Conservation (phyloP, 2,888 invertebrate genomes). For the Lepidocyrtoides sp. region DNA sequence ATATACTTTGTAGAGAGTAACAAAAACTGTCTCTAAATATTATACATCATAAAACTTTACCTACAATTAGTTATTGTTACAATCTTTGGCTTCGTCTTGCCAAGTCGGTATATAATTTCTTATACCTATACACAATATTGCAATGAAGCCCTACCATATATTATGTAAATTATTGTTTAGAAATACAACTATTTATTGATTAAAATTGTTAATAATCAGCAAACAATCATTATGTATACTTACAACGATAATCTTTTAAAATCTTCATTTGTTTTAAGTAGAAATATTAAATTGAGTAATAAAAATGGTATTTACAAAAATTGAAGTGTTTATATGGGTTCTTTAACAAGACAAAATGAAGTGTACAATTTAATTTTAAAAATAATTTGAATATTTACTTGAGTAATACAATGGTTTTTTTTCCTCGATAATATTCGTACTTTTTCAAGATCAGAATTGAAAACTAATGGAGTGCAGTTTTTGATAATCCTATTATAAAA, state of each 20-base stretch:
- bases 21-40: conserved; percentile 50
- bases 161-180: neutral
- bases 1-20: conserved; percentile 1
- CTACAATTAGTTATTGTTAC: conserved; percentile 82
- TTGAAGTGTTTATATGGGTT: neutral
- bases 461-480: neutral
- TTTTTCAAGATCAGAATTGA: neutral
- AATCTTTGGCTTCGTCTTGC: conserved; percentile 85
- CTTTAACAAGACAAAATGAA: neutral
- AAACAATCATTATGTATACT: neutral
- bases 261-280: no score
- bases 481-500: neutral
- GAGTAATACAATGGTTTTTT: neutral
- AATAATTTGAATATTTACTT: no score
- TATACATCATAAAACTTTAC: conserved; percentile 42
- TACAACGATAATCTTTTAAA: no score
- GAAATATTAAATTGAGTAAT: neutral
- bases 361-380: neutral
- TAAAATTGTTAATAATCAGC: neutral
- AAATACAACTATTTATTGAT: neutral
- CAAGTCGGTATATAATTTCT: conserved; percentile 77
- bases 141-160: neutral
- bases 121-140: conserved; percentile 61
- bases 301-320: conserved; percentile 1
- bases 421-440: neutral